Base-by-base conservation (phyloP, 2,888 invertebrate species). In the Temnothorax unifasciatus region DNA sequence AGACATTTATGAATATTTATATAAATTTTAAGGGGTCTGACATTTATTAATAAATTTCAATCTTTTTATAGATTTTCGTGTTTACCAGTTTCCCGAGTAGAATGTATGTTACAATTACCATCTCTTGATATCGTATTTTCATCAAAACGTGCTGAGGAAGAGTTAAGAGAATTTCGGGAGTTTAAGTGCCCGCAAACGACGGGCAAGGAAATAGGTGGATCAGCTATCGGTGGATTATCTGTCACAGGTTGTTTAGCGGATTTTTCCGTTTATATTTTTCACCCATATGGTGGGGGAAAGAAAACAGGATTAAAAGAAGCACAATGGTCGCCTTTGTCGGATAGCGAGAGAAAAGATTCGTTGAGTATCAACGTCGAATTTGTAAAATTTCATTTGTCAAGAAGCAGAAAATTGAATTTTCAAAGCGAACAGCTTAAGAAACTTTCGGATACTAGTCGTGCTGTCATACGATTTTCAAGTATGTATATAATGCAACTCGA, bases 71-170 rank as follows among this genome's bases (percentile, higher is more conserved):
- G 99, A 84, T 99, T 99, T 95, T 98, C 98, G 90, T 99, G 99
- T 95, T 96, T 99, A 92, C 99, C 99, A 0, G 98, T 99, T 0
- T 99, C 99, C 6, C 96, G 99, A 86, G 99, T 99, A 2, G 99
- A 99, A 95, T 99, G 99, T 93, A 97, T 99, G 96, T 96, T 99
- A 87, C 98, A 99, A 94, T 96, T 99, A 92, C 99, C 99, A 9
- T 98, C 98, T n/a, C 96, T 99, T 90, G 99, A 99, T 95, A 98
- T 99, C 91, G 98, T 99, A 2, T 99, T 99, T 95, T 99, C 99
- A 92, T 99, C 98, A 50, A 98, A 98, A 95, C 96, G 98, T 74
- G 97, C 97, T 0, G 97, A 97, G 89, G 97, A 97, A 90, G 98
- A 98, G 94, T 93, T 93, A n/a, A 92, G 90, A 71, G 95, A 94